Conservation (phyloP, 2,113 vertebrate genomes). For the Origma solitaria region DNA sequence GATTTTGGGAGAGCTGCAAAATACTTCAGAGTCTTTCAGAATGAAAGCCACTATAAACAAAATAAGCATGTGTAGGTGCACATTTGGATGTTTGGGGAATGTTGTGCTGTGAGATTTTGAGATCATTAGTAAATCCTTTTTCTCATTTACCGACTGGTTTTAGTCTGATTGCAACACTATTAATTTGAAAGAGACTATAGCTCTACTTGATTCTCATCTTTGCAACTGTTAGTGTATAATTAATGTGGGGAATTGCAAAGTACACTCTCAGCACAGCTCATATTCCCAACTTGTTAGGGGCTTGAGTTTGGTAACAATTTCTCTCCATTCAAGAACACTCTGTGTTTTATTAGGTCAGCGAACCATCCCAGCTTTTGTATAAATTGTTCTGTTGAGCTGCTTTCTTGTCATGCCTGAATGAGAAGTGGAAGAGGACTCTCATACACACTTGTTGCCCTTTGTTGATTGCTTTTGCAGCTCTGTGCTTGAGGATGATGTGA, state of each 20-base stretch:
- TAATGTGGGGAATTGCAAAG: slow-evolving; percentile 24
- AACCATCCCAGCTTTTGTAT: slow-evolving; percentile 10
- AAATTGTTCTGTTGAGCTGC: slow-evolving; percentile 17
- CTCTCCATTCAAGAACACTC: slow-evolving; percentile 20
- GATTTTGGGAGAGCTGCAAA: background rate
- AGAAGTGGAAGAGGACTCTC: background rate
- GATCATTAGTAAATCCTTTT: background rate
- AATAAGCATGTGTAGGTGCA: background rate
- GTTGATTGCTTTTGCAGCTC: slow-evolving; percentile 26
- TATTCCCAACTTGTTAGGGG: slow-evolving; percentile 14
- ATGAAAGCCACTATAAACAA: background rate
- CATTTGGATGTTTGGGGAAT: background rate
- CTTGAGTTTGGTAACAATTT: slow-evolving; percentile 11
- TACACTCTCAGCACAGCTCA: background rate
- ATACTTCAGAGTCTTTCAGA: background rate
- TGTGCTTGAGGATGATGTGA: slow-evolving; percentile 6
- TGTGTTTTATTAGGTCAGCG: slow-evolving; percentile 37
- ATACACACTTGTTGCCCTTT: background rate
- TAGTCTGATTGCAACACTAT: background rate
- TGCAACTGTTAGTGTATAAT: slow-evolving; percentile 1
- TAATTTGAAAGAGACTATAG: background rate
- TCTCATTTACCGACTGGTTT: background rate
- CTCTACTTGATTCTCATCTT: background rate
- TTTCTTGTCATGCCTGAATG: background rate
- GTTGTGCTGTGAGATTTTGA: background rate